A percentile compares a stretch with the other conserved stretches of the same genome.
phyloP scores from a whole-genome alignment of 37 sponge, comb jelly and placozoan species.

The Spongilla lacustris region DNA sequence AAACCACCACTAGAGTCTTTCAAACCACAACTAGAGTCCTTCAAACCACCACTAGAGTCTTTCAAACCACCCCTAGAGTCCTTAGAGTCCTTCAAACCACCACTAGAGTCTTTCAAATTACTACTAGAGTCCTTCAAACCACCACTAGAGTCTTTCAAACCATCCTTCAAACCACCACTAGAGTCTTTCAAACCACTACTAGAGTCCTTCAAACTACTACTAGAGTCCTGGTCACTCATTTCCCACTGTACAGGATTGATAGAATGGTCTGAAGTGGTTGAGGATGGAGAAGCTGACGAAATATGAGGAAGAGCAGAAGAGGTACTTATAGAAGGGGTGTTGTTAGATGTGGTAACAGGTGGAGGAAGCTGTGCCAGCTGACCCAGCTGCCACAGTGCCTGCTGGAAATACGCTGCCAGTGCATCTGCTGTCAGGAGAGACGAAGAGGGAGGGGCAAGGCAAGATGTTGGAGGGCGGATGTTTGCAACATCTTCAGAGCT shows the following conservation, averaged over 20 bases:
- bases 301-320: background rate
- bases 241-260: too few relatives aligned
- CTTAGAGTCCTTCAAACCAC: too few relatives aligned
- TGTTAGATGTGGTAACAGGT: background rate
- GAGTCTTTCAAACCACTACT: background rate
- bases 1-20: too few relatives aligned
- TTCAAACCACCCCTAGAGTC: too few relatives aligned
- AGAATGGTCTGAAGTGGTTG: background rate
- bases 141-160: too few relatives aligned
- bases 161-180: background rate
- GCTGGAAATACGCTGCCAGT: background rate
- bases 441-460: background rate
- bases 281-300: conserved; percentile 1
- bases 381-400: background rate
- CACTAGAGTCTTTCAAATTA: too few relatives aligned
- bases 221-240: background rate
- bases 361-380: background rate
- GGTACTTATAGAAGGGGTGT: background rate
- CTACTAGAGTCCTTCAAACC: too few relatives aligned
- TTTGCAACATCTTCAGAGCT: background rate
- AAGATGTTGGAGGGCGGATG: background rate
- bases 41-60: too few relatives aligned
- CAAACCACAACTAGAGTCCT: too few relatives aligned
- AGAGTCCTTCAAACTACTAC: background rate
- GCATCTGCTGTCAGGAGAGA: background rate